These are phyloP conservation scores for Battus philenor DNA, from an alignment of 1,140 invertebrate species.

Conservation along the genomic window DNA sequence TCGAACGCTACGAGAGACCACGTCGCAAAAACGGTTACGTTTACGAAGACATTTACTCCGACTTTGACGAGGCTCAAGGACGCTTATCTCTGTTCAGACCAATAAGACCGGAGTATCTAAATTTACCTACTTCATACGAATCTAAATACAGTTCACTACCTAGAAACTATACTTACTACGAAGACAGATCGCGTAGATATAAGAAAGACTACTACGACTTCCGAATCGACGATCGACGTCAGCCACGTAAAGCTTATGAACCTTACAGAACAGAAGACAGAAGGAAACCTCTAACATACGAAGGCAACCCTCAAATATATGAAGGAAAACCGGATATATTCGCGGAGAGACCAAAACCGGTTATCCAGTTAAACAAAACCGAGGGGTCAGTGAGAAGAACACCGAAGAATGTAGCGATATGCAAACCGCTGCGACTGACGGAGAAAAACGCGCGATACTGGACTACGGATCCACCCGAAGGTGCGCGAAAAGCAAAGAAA, in stretches of 20 bases:
- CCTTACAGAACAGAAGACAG: slow-evolving; percentile 27
- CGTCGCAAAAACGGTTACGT: slow-evolving; percentile 68
- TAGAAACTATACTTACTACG: slow-evolving; percentile 52
- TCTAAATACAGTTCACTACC: slow-evolving; percentile 62
- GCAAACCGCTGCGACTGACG: slow-evolving; percentile 52
- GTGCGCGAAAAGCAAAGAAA: slow-evolving; percentile 37
- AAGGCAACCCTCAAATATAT: slow-evolving; percentile 17
- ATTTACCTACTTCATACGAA: slow-evolving; percentile 54
- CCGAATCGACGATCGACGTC: slow-evolving; percentile 51
- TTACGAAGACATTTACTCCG: slow-evolving; percentile 71
- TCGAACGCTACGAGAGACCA: slow-evolving; percentile 38
- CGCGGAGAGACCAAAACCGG: slow-evolving; percentile 16
- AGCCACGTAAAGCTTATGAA: slow-evolving; percentile 46
- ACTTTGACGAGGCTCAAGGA: slow-evolving; percentile 67
- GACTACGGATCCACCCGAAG: slow-evolving; percentile 54
- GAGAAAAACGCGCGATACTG: slow-evolving; percentile 59
- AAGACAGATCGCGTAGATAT: slow-evolving; percentile 37
- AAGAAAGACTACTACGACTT: slow-evolving; percentile 68
- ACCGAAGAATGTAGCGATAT: slow-evolving; percentile 61
- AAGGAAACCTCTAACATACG: slow-evolving; percentile 20
- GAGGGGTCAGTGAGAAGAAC: slow-evolving; percentile 18
- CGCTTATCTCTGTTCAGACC: slow-evolving; percentile 66
- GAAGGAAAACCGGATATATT: slow-evolving; percentile 18
- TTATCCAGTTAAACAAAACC: slow-evolving; percentile 7
- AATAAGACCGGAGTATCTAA: slow-evolving; percentile 69